phyloP scores from a whole-genome alignment of 2,888 invertebrate genomes.

The Protonemura montana region DNA sequence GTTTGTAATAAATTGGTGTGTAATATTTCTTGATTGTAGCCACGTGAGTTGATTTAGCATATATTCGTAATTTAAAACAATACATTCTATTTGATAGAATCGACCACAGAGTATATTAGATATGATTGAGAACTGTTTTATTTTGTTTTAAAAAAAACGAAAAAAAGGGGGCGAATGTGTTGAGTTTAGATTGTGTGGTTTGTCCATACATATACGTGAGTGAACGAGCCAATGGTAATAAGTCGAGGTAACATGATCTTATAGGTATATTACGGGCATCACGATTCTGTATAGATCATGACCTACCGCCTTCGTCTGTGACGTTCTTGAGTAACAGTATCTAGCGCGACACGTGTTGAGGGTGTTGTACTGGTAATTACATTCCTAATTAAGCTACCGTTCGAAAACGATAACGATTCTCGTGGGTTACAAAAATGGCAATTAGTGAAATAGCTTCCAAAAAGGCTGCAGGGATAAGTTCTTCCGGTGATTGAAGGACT shows the following conservation, averaged over 20 bases:
- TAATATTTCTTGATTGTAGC: neutral
- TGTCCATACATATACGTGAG: neutral
- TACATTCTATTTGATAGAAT: neutral
- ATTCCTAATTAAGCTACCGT: neutral
- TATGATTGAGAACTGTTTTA: neutral
- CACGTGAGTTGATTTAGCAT: neutral
- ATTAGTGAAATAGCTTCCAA: neutral
- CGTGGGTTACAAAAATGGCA: neutral
- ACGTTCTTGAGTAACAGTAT: neutral
- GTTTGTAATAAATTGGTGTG: slow-evolving; percentile 12
- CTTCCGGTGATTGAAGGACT: neutral
- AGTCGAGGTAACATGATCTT: neutral
- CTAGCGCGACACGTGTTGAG: neutral
- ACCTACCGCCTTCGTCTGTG: neutral
- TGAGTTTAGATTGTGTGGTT: neutral
- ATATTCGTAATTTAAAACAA: neutral
- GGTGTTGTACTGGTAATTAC: neutral
- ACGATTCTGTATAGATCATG: neutral
- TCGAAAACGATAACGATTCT: neutral
- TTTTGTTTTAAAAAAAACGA: neutral
- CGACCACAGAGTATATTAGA: neutral
- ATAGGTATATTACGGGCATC: neutral
- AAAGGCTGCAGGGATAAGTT: neutral
- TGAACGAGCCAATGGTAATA: neutral
- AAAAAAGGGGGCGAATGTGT: neutral